Conservation (phyloP, 2,113 vertebrate genomes). For the Cromileptes altivelis region DNA sequence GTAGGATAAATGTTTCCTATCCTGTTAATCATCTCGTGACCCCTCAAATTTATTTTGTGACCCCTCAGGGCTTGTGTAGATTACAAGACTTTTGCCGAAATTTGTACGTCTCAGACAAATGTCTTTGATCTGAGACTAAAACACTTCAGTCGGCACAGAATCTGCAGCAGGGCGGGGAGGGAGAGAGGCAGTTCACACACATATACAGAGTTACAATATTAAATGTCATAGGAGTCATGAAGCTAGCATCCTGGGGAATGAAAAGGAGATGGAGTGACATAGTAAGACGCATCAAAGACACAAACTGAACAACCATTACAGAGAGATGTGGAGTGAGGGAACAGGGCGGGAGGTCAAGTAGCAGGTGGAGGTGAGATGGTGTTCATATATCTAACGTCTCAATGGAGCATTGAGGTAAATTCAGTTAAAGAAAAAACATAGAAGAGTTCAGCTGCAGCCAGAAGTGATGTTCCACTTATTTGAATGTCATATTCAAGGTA, state of each 20-base stretch:
- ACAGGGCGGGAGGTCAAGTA: no score
- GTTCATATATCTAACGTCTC: not conserved
- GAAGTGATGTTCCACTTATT: not conserved
- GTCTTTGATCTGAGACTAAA: constrained; percentile 6
- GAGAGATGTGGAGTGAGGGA: not conserved
- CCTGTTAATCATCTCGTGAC: not conserved
- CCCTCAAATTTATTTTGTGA: not conserved
- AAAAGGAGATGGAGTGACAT: not conserved
- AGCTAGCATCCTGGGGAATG: not conserved
- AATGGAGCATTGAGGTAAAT: not conserved
- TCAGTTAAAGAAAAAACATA: no score
- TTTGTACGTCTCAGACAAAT: no score
- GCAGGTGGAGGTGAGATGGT: not conserved
- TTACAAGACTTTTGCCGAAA: not conserved
- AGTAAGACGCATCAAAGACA: not conserved
- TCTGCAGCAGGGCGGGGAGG: not conserved
- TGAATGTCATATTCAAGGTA: not conserved
- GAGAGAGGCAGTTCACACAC: not conserved
- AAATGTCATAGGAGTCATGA: constrained; percentile 1
- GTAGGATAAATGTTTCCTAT: not conserved
- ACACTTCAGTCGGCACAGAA: not conserved
- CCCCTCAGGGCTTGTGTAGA: not conserved
- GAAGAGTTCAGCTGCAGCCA: not conserved
- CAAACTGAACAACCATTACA: not conserved
- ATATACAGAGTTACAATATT: not conserved